These are phyloP conservation scores for Seriola aureovittata DNA, from an alignment of 2,113 vertebrate species.

Conservation along the genomic window DNA sequence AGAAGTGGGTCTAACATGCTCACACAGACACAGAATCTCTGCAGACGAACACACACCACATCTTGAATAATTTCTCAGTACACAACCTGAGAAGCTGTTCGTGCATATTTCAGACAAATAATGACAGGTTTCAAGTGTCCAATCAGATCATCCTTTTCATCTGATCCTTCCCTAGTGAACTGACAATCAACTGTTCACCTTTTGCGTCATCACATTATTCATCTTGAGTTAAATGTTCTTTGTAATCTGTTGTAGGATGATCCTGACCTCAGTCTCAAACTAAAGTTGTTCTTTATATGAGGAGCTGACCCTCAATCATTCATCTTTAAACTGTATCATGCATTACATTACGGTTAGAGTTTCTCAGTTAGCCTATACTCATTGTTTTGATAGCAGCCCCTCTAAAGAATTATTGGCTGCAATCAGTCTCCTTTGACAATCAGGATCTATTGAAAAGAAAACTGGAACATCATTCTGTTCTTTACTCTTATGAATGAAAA, in stretches of 20 bases:
- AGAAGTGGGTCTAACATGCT: slow-evolving; percentile 11
- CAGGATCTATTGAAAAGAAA: slow-evolving; percentile 40
- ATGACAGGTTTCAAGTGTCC: neutral
- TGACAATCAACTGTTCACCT: neutral
- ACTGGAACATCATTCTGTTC: neutral
- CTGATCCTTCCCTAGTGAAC: neutral
- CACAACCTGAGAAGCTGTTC: neutral
- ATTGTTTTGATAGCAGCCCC: neutral
- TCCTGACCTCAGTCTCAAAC: too few relatives aligned
- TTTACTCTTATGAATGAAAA: neutral
- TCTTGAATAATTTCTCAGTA: slow-evolving; percentile 2
- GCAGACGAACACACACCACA: neutral
- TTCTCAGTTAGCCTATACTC: neutral
- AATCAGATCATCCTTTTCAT: neutral
- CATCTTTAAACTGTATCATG: neutral
- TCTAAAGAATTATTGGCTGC: neutral
- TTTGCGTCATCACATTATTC: neutral
- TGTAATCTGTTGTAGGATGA: neutral
- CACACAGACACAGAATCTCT: neutral
- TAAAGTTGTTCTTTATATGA: too few relatives aligned
- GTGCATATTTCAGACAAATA: slow-evolving; percentile 28
- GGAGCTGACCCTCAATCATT: slow-evolving; percentile 34
- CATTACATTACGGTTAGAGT: neutral
- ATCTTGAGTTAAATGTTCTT: neutral
- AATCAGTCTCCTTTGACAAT: slow-evolving; percentile 67